phyloP scores from a whole-genome alignment of 2,797 vertebrate genomes.

The Syndactyla subalaris region DNA sequence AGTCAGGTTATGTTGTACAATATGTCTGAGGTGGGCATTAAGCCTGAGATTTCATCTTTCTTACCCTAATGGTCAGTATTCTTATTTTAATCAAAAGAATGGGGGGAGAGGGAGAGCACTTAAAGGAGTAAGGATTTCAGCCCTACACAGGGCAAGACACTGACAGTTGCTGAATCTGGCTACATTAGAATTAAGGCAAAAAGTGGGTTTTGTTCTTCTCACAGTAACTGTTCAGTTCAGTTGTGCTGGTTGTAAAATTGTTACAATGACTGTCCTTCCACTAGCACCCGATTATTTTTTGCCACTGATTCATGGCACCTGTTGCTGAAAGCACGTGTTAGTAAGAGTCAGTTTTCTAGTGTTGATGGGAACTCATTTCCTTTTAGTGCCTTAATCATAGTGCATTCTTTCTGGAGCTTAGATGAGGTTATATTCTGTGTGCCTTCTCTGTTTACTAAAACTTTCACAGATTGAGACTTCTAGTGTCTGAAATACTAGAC shows the following conservation, averaged over 20 bases:
- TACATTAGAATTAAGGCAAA: background rate
- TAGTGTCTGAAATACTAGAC: background rate
- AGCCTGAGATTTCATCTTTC: background rate
- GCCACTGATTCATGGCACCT: conserved; percentile 7
- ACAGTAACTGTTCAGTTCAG: background rate
- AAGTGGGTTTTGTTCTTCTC: background rate
- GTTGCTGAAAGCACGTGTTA: background rate
- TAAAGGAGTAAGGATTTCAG: background rate
- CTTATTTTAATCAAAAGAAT: background rate
- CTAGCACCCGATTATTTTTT: background rate
- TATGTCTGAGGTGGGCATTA: background rate
- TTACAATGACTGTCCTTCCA: background rate
- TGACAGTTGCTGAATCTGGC: background rate
- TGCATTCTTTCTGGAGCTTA: background rate
- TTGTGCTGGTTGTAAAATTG: background rate
- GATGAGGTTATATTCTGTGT: background rate
- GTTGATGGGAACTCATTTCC: background rate
- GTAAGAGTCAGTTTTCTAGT: background rate
- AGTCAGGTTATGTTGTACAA: background rate
- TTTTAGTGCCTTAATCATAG: background rate
- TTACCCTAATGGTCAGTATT: background rate
- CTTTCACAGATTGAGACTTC: background rate
- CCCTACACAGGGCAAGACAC: background rate
- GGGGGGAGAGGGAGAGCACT: background rate
- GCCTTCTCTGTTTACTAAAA: background rate